A percentile compares a stretch with the other conserved stretches of the same genome.
phyloP scores from a whole-genome alignment of 37 sponge, comb jelly and placozoan species.

The Hormiphora californensis region DNA sequence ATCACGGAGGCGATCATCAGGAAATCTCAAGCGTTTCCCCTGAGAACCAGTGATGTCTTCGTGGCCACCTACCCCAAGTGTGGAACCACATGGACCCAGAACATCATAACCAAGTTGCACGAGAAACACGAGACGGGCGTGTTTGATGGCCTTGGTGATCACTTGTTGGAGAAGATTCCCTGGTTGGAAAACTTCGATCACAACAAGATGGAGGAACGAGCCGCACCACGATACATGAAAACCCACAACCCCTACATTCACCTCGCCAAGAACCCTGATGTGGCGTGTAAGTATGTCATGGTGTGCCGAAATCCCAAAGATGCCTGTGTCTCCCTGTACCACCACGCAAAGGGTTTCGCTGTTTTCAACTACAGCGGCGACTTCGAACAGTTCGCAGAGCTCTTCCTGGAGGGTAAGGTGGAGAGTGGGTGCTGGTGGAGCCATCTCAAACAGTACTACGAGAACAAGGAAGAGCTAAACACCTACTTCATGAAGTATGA shows the following conservation, averaged over 20 bases:
- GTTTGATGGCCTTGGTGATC: not conserved
- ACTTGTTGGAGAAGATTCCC: not conserved
- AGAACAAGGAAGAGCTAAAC: not conserved
- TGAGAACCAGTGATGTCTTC: slow-evolving; percentile 21
- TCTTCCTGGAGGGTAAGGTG: slow-evolving; percentile 52
- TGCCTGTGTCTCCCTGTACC: slow-evolving; percentile 60
- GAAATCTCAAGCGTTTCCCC: not conserved
- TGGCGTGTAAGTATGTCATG: slow-evolving; percentile 63
- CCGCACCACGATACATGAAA: slow-evolving; percentile 61
- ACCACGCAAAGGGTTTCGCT: slow-evolving; percentile 45
- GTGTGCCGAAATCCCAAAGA: slow-evolving; percentile 68
- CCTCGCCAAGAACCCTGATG: slow-evolving; percentile 47
- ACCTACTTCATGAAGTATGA: not conserved
- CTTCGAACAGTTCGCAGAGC: slow-evolving; percentile 13
- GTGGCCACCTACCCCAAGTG: slow-evolving; percentile 51
- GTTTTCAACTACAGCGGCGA: slow-evolving; percentile 17
- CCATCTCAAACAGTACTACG: not conserved
- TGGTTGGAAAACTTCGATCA: slow-evolving; percentile 10
- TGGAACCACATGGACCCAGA: slow-evolving; percentile 55
- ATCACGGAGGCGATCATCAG: not conserved
- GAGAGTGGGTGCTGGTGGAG: slow-evolving; percentile 37
- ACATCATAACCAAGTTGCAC: slow-evolving; percentile 22
- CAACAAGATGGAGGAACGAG: not conserved
- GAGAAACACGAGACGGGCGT: slow-evolving; percentile 4
- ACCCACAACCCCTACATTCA: slow-evolving; percentile 62